phyloP scores from a whole-genome alignment of 2,888 invertebrate species.

The Cantharis flavilabris region DNA sequence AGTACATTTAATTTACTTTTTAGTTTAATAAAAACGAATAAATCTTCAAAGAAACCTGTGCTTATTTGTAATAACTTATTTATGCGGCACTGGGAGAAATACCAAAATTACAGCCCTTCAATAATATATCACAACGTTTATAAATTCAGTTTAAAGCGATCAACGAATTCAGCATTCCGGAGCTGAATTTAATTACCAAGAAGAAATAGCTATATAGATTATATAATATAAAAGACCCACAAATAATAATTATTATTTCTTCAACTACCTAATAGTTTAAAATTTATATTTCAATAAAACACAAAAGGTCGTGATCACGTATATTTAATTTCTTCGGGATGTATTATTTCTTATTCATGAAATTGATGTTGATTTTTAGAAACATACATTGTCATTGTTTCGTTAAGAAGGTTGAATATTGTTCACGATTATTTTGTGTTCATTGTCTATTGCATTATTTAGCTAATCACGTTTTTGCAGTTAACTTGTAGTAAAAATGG shows the following conservation, averaged over 20 bases:
- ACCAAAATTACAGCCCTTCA: conserved; percentile 45
- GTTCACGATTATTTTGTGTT: conserved; percentile 40
- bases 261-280: neutral
- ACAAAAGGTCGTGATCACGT: conserved; percentile 42
- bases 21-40: conserved; percentile 38
- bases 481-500: neutral
- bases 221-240: neutral
- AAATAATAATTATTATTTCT: neutral
- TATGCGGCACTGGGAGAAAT: conserved; percentile 40
- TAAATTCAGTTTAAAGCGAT: conserved; percentile 34
- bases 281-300: conserved; percentile 10
- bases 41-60: conserved; percentile 44
- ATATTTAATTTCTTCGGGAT: conserved; percentile 42
- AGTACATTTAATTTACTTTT: conserved; percentile 23
- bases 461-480: conserved; percentile 31
- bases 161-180: conserved; percentile 29
- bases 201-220: neutral
- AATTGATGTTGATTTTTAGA: conserved; percentile 34
- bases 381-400: conserved; percentile 29
- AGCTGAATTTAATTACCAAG: conserved; percentile 14
- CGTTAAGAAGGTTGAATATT: conserved; percentile 30
- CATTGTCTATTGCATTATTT: conserved; percentile 44
- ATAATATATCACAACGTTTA: conserved; percentile 43
- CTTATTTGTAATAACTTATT: conserved; percentile 47
- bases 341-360: conserved; percentile 45